Conservation (phyloP, 2,113 vertebrate species). For the Vireo altiloquus region DNA sequence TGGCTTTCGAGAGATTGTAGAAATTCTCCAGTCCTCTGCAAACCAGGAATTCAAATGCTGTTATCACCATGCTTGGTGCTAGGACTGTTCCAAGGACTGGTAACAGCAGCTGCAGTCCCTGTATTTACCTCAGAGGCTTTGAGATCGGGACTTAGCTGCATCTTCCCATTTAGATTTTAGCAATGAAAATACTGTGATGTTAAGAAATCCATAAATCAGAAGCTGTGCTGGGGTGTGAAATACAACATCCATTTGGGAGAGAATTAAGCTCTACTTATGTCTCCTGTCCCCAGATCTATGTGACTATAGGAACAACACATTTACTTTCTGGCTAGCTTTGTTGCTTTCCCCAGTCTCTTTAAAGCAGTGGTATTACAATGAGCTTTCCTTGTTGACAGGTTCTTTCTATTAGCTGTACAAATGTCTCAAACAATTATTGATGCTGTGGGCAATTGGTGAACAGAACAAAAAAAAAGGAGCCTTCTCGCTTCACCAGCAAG, state of each 20-base stretch:
- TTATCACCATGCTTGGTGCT: rapidly evolving
- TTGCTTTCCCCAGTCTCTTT: background rate
- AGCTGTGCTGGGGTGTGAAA: background rate
- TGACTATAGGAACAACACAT: background rate
- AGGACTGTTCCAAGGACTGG: background rate
- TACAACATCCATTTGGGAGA: background rate
- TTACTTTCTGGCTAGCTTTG: background rate
- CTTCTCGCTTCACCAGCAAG: background rate
- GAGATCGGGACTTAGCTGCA: background rate
- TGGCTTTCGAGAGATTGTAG: background rate
- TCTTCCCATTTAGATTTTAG: background rate
- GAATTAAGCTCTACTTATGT: background rate
- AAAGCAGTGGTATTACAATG: background rate
- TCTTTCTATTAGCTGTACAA: slow-evolving; percentile 13
- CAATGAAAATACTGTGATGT: background rate
- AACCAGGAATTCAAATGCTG: background rate
- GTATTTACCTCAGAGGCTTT: background rate
- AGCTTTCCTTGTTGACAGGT: background rate
- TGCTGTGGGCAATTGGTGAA: background rate
- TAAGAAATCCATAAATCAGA: background rate
- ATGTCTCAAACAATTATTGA: slow-evolving; percentile 14
- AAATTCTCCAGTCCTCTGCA: background rate
- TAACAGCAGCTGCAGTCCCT: background rate
- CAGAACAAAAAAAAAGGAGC: background rate
- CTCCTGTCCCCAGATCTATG: background rate